Evolutionary conservation across 1,140 invertebrate species (phyloP).

Genomic region (Melipona quadrifasciata): DNA sequence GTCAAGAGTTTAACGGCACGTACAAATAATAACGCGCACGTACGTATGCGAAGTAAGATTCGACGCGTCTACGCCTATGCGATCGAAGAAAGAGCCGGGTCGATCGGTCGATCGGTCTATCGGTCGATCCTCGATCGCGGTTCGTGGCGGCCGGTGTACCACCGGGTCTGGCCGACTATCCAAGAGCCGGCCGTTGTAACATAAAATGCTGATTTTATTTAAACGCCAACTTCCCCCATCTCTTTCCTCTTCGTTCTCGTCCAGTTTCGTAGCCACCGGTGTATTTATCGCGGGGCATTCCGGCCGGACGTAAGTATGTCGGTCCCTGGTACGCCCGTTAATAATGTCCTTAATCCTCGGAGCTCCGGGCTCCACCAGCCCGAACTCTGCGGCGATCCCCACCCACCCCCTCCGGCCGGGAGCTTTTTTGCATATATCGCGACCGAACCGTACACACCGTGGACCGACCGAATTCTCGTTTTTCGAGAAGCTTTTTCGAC

Average conservation of each 20-base stretch:
- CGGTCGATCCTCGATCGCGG: slow-evolving; percentile 39
- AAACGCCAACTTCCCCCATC: slow-evolving; percentile 61
- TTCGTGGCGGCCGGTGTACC: slow-evolving; percentile 47
- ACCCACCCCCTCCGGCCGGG: slow-evolving; percentile 32
- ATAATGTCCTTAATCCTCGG: slow-evolving; percentile 77
- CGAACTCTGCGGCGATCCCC: slow-evolving; percentile 61
- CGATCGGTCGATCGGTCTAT: slow-evolving; percentile 31
- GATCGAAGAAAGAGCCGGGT: slow-evolving; percentile 27
- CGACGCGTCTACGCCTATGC: slow-evolving; percentile 16
- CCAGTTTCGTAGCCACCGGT: slow-evolving; percentile 66
- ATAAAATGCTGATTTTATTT: slow-evolving; percentile 78
- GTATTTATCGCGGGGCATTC: slow-evolving; percentile 76
- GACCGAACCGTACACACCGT: slow-evolving; percentile 47
- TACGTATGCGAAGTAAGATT: not conserved
- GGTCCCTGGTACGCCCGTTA: slow-evolving; percentile 73
- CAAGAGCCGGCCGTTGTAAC: slow-evolving; percentile 64
- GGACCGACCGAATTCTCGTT: slow-evolving; percentile 60
- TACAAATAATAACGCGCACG: too few relatives aligned
- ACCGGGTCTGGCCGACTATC: slow-evolving; percentile 61
- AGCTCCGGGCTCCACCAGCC: slow-evolving; percentile 59
- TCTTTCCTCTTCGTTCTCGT: slow-evolving; percentile 47
- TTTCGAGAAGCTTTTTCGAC: slow-evolving; percentile 64
- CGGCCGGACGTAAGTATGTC: slow-evolving; percentile 75
- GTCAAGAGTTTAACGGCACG: too few relatives aligned
- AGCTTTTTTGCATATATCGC: slow-evolving; percentile 69